Base-by-base conservation (phyloP, 37 sponge, comb jelly and placozoan genomes). In the Trichoplax adhaerens region DNA sequence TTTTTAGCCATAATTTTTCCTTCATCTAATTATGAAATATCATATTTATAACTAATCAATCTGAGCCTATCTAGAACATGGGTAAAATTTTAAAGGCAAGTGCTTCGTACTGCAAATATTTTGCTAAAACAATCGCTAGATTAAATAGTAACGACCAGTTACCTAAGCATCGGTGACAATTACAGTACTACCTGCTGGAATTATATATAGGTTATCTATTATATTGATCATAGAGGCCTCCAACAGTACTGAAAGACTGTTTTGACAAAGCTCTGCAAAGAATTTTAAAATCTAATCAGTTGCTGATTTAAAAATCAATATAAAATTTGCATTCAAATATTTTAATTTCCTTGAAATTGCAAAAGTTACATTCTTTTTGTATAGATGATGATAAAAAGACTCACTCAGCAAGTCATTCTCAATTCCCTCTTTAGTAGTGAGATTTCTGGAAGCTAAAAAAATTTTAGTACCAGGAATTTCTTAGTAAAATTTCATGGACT, bases 1-100 rank as follows among this genome's bases (percentile, higher is more conserved):
- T 87, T 93, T 8, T 90, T 74, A 61, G 99, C 99, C 99, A 98
- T 98, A 71, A 98, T 65, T 1, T 84, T 54, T 53, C 99, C 99
- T 54, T 73, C 79, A 2, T 86, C 94, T 84, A 77, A 56, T 54
- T 62, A 67, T 46, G 59, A 56, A 64, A 56, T 69, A 8, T 68
- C 54, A 68, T 57, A 62, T 57, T 48, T 66, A 2, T 62, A 74
- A 1, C 61, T 58, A 55, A 48, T 54, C 10, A n/a, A 3, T 54
- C 61, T 10, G 55, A 52, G 55, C 47, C 2, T 63, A n/a, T 10
- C 5, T 3, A 74, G 50, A 3, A 56, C 5, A 77, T 6, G 54
- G 53, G 53, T 55, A 29, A 5, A 4, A 29, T 29, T 29, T 29
- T 29, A 29, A 29, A 29, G 29, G 29, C 29, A 29, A 29, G 29